Conservation (phyloP, 2,113 vertebrate genomes). For the Rhipidura dahli region DNA sequence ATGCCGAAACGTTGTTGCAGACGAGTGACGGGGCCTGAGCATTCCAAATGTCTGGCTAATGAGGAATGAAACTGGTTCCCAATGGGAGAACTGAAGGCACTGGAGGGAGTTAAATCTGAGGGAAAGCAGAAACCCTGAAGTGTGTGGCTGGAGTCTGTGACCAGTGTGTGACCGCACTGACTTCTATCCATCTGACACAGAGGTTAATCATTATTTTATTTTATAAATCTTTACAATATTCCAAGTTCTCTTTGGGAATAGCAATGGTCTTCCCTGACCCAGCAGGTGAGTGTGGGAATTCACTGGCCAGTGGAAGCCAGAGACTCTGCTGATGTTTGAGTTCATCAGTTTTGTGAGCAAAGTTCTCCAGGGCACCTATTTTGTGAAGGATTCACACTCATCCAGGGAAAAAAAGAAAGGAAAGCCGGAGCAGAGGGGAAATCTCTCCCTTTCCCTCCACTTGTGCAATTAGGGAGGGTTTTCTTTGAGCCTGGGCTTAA, state of each 20-base stretch:
- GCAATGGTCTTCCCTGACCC: accelerated
- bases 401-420: neutral
- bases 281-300: neutral
- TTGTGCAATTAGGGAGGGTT: neutral
- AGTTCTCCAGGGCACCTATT: neutral
- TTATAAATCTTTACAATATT: neutral
- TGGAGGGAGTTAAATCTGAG: neutral
- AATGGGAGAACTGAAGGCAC: neutral
- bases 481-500: neutral
- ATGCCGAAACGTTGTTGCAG: neutral
- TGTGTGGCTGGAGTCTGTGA: neutral
- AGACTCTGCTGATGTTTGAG: neutral
- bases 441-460: neutral
- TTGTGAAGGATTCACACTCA: neutral
- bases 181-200: neutral
- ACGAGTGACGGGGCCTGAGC: neutral
- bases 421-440: neutral
- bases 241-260: neutral
- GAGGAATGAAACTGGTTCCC: neutral
- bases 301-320: neutral
- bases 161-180: neutral
- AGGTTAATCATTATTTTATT: neutral
- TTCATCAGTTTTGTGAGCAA: neutral
- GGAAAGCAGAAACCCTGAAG: neutral
- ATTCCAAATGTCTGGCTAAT: neutral